Conservation (phyloP, 2,888 invertebrate species). For the Papilio elwesi region DNA sequence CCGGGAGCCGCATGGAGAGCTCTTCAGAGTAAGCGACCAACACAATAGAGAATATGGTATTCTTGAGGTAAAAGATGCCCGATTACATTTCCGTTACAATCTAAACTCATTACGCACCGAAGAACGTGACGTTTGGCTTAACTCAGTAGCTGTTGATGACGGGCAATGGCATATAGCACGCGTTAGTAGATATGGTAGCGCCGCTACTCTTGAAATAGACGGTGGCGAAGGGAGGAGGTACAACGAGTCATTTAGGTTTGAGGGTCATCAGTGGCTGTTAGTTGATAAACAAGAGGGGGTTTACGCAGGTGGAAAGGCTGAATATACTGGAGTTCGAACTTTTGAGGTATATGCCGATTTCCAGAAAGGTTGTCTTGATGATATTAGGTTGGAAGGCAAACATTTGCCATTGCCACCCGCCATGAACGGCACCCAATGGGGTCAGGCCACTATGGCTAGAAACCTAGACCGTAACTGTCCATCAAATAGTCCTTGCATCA, state of each 20-base stretch:
- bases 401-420: slow-evolving; percentile 97
- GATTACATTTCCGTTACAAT: slow-evolving; percentile 96
- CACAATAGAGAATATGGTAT: slow-evolving; percentile 97
- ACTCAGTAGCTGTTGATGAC: slow-evolving; percentile 95
- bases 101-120: slow-evolving; percentile 95
- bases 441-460: slow-evolving; percentile 96
- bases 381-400: slow-evolving; percentile 94
- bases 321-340: slow-evolving; percentile 96
- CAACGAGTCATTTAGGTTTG: slow-evolving; percentile 95
- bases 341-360: slow-evolving; percentile 98
- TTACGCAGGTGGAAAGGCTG: slow-evolving; percentile 97
- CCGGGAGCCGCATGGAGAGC: slow-evolving; percentile 95
- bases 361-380: slow-evolving; percentile 92
- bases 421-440: slow-evolving; percentile 98
- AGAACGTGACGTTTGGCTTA: slow-evolving; percentile 95
- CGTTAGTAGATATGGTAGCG: slow-evolving; percentile 95
- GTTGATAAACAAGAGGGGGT: slow-evolving; percentile 98
- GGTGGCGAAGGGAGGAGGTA: slow-evolving; percentile 97
- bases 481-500: slow-evolving; percentile 97
- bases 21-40: slow-evolving; percentile 96
- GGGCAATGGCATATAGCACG: slow-evolving; percentile 98
- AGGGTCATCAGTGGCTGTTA: slow-evolving; percentile 95
- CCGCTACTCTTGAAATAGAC: slow-evolving; percentile 95
- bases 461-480: slow-evolving; percentile 96
- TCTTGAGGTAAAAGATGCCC: slow-evolving; percentile 94